phyloP scores from a whole-genome alignment of 2,797 vertebrate genomes.

The Sebastes flavidus region DNA sequence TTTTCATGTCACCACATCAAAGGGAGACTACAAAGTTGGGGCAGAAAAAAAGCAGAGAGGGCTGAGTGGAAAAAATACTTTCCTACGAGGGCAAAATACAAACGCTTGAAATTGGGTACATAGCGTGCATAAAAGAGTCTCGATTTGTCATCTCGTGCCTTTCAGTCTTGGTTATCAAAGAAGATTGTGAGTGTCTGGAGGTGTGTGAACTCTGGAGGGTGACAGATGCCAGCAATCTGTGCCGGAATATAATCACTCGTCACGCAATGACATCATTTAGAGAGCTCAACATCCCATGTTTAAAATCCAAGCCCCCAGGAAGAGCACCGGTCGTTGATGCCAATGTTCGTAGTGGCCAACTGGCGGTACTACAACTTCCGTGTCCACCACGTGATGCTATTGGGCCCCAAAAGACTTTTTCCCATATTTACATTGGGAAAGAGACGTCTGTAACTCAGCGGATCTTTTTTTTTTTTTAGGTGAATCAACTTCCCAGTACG shows the following conservation, averaged over 20 bases:
- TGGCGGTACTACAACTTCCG: too few relatives aligned
- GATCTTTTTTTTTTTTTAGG: too few relatives aligned
- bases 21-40: slow-evolving; percentile 25
- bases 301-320: not conserved
- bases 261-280: not conserved
- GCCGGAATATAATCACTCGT: slow-evolving; percentile 24
- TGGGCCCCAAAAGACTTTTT: too few relatives aligned
- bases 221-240: slow-evolving; percentile 22
- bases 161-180: slow-evolving; percentile 54
- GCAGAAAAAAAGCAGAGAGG: not conserved
- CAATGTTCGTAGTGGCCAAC: too few relatives aligned
- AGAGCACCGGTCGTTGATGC: too few relatives aligned
- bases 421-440: too few relatives aligned
- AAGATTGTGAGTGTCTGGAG: slow-evolving; percentile 26
- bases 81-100: slow-evolving; percentile 33
- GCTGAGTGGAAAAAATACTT: slow-evolving; percentile 52
- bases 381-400: too few relatives aligned
- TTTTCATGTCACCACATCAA: slow-evolving; percentile 56
- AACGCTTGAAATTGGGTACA: slow-evolving; percentile 55
- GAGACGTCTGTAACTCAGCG: too few relatives aligned
- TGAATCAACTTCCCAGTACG: too few relatives aligned
- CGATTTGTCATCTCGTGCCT: slow-evolving; percentile 54
- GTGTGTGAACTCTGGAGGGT: slow-evolving; percentile 55
- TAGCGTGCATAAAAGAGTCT: slow-evolving; percentile 55
- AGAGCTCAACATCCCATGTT: not conserved